phyloP scores from a whole-genome alignment of 2,888 invertebrate genomes.

The Caenorhabditis sulstoni region DNA sequence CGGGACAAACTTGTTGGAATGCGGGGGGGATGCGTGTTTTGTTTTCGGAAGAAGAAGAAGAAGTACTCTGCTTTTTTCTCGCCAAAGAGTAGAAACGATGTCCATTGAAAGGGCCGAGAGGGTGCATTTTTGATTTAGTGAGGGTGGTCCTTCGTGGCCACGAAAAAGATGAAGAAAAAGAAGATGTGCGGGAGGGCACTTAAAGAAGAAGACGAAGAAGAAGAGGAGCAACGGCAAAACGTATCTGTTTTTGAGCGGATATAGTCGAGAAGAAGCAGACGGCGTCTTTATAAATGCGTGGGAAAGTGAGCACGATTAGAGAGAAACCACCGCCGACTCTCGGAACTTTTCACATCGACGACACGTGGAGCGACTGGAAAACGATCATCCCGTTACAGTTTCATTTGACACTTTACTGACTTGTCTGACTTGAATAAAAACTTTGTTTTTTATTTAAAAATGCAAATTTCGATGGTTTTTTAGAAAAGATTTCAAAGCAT shows the following conservation, averaged over 20 bases:
- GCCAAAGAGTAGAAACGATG: slow-evolving; percentile 26
- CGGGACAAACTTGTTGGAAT: slow-evolving; percentile 37
- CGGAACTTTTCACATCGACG: too few relatives aligned
- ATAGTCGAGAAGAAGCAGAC: slow-evolving; percentile 24
- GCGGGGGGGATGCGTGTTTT: not conserved
- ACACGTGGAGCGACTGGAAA: too few relatives aligned
- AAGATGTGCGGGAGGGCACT: slow-evolving; percentile 10
- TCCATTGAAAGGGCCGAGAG: slow-evolving; percentile 31
- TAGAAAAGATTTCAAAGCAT: too few relatives aligned
- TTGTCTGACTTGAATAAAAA: too few relatives aligned
- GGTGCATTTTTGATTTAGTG: slow-evolving; percentile 50
- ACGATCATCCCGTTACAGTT: too few relatives aligned
- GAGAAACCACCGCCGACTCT: not conserved
- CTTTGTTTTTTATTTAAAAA: too few relatives aligned
- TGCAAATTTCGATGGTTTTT: too few relatives aligned
- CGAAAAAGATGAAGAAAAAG: slow-evolving; percentile 15
- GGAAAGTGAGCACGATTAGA: slow-evolving; percentile 20
- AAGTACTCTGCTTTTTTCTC: too few relatives aligned
- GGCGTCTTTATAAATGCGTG: slow-evolving; percentile 37
- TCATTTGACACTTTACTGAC: too few relatives aligned
- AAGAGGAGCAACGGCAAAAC: slow-evolving; percentile 23
- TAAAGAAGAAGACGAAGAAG: too few relatives aligned
- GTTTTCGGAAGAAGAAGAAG: slow-evolving; percentile 16
- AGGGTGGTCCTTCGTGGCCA: slow-evolving; percentile 5
- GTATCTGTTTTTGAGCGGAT: slow-evolving; percentile 39